These are phyloP conservation scores for Lissonota sp. DNA, from an alignment of 2,888 invertebrate genomes.

Conservation along the genomic window DNA sequence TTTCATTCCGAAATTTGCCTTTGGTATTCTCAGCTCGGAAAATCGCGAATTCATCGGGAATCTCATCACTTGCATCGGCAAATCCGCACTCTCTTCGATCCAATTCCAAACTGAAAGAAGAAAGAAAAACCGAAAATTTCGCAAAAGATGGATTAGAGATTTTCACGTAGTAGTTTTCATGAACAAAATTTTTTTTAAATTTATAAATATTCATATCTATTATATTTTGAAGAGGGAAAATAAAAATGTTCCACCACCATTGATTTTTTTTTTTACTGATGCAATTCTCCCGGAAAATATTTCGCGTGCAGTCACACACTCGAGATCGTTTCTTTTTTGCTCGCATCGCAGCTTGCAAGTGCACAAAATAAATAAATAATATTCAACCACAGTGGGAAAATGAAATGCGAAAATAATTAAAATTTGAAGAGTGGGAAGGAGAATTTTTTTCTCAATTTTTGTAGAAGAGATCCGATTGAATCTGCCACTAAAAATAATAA, in stretches of 20 bases:
- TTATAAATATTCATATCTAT: no score
- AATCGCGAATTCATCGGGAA: conserved; percentile 67
- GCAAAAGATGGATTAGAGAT: no score
- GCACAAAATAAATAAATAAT: neutral
- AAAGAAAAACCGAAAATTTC: conserved; percentile 64
- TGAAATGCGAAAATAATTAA: neutral
- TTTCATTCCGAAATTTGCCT: conserved; percentile 73
- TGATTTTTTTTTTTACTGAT: conserved; percentile 39
- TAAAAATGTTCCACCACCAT: conserved; percentile 56
- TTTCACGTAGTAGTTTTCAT: no score
- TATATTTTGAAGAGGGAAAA: neutral
- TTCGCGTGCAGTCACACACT: conserved; percentile 54
- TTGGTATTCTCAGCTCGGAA: conserved; percentile 77
- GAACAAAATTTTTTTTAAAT: no score
- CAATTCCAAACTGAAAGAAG: conserved; percentile 73
- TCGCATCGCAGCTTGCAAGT: conserved; percentile 43
- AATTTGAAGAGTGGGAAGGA: neutral
- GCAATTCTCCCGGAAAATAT: conserved; percentile 26
- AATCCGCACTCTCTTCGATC: conserved; percentile 71
- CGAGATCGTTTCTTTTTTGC: conserved; percentile 13
- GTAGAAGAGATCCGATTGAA: no score
- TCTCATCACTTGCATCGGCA: conserved; percentile 74
- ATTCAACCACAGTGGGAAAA: neutral
- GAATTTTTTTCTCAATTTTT: no score
- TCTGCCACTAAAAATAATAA: no score